Conservation (phyloP, 2,113 vertebrate genomes). For the Macquaria ambigua region DNA sequence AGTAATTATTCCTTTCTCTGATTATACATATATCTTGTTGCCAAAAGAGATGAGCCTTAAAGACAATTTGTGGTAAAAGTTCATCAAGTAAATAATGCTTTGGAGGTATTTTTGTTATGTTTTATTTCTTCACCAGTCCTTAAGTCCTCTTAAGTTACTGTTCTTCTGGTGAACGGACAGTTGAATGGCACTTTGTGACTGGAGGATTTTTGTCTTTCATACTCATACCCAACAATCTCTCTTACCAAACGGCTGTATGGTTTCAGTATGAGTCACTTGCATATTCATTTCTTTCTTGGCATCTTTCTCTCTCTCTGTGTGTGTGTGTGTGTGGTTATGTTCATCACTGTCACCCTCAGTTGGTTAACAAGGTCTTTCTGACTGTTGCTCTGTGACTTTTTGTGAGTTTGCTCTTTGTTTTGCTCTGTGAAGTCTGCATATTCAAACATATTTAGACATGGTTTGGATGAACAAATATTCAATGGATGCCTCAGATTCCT, state of each 20-base stretch:
- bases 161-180: not conserved
- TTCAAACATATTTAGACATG: not conserved
- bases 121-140: not conserved
- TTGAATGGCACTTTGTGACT: not conserved
- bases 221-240: not conserved
- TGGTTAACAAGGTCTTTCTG: not conserved
- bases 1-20: slow-evolving; percentile 18
- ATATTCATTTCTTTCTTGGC: not conserved
- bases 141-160: not conserved
- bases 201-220: not conserved
- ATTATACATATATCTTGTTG: slow-evolving; percentile 10
- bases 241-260: not conserved
- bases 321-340: slow-evolving; percentile 6
- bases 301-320: not conserved
- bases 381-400: not conserved
- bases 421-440: not conserved
- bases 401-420: not conserved
- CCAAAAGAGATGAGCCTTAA: not conserved
- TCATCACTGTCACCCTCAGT: not conserved
- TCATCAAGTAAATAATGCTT: not conserved
- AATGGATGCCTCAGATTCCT: not conserved
- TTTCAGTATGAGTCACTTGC: slow-evolving; percentile 27
- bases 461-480: not conserved
- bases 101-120: not conserved
- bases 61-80: not conserved